Conservation (phyloP, 2,113 vertebrate species). For the Apodemus sylvaticus region DNA sequence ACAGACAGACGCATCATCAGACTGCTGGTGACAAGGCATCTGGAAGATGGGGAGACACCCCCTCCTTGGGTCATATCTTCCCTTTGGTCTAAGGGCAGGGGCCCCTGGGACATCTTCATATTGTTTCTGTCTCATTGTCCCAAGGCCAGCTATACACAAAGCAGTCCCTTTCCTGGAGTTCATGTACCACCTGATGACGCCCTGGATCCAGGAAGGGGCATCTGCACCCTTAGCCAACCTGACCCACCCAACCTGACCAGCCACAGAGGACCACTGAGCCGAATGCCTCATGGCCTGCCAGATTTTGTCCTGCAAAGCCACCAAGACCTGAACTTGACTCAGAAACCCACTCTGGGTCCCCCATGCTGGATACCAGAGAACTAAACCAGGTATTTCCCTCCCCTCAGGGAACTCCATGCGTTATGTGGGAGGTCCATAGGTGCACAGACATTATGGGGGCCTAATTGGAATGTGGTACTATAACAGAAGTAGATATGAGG, state of each 20-base stretch:
- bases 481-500: background rate
- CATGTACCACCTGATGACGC: background rate
- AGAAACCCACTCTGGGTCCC: background rate
- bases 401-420: background rate
- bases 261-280: background rate
- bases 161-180: background rate
- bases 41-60: background rate
- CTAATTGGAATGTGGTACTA: background rate
- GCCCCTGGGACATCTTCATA: background rate
- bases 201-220: background rate
- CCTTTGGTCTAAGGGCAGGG: background rate
- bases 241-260: background rate
- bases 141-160: background rate
- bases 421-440: background rate
- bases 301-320: background rate
- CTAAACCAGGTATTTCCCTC: background rate
- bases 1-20: constrained; percentile 52
- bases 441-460: background rate
- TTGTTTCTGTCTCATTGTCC: background rate
- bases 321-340: background rate
- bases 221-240: background rate
- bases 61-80: background rate
- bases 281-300: background rate
- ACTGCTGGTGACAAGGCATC: background rate
- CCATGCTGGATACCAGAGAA: background rate